A percentile compares a stretch with the other conserved stretches of the same genome.
Conservation (phyloP, 2,113 vertebrate genomes). For the Oreochromis tanganicae region DNA sequence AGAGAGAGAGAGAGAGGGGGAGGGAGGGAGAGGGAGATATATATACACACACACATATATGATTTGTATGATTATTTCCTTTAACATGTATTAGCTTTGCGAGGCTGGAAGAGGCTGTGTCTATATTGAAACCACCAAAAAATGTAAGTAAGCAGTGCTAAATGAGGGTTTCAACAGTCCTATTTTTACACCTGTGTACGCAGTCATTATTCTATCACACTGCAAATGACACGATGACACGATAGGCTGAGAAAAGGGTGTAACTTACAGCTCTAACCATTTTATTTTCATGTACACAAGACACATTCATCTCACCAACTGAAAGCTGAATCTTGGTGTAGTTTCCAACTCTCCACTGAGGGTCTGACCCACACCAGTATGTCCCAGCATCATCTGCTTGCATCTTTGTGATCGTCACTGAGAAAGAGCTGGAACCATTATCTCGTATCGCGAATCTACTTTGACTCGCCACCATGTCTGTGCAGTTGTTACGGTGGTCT, state of each 20-base stretch:
- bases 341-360: background rate
- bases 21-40: too few relatives aligned
- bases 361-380: constrained; percentile 45
- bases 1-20: too few relatives aligned
- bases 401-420: background rate
- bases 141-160: background rate
- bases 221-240: background rate
- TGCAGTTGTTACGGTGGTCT: background rate
- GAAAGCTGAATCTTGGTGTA: constrained; percentile 23
- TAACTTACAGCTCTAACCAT: background rate
- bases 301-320: background rate
- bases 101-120: background rate
- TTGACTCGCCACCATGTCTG: background rate
- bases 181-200: background rate
- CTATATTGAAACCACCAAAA: background rate
- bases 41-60: too few relatives aligned
- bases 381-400: constrained; percentile 15
- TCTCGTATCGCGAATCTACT: background rate
- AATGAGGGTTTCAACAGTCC: background rate
- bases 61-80: background rate
- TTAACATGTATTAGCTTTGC: background rate
- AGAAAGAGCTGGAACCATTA: background rate
- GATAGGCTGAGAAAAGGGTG: background rate
- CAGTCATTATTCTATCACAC: background rate
- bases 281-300: background rate